Evolutionary conservation across 2,797 vertebrate species (phyloP).

Genomic region (Erithacus rubecula): DNA sequence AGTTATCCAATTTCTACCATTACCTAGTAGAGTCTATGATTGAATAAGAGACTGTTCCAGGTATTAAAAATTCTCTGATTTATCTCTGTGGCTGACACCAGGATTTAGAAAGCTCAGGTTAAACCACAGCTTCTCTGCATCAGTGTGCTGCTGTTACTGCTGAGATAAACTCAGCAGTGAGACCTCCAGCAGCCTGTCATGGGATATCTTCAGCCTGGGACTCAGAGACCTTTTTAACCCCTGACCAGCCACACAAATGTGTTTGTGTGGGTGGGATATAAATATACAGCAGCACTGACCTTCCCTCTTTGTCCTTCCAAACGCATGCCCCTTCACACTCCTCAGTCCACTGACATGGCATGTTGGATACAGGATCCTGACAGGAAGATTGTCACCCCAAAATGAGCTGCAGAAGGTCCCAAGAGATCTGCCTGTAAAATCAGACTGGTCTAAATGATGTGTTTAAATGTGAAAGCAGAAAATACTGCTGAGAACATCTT

Average conservation of each 20-base stretch:
- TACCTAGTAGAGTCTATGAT: not conserved
- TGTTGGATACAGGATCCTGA: not conserved
- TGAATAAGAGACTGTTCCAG: not conserved
- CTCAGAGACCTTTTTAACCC: not conserved
- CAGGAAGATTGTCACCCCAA: not conserved
- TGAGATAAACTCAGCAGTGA: not conserved
- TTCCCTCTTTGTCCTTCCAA: not conserved
- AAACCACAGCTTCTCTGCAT: not conserved
- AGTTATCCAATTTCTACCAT: not conserved
- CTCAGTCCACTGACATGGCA: accelerated
- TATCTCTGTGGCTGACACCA: not conserved
- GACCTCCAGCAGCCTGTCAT: not conserved
- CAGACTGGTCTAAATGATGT: not conserved
- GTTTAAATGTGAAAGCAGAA: not conserved
- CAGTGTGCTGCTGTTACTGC: accelerated
- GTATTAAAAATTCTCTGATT: not conserved
- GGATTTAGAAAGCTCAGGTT: not conserved
- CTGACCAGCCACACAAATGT: not conserved
- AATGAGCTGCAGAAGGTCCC: not conserved
- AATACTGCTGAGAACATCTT: not conserved
- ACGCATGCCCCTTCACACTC: accelerated
- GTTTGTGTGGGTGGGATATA: not conserved
- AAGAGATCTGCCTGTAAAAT: not conserved
- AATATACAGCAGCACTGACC: not conserved
- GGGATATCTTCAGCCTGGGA: not conserved